Base-by-base conservation (phyloP, 2,888 invertebrate species). In the Athalia circularis region DNA sequence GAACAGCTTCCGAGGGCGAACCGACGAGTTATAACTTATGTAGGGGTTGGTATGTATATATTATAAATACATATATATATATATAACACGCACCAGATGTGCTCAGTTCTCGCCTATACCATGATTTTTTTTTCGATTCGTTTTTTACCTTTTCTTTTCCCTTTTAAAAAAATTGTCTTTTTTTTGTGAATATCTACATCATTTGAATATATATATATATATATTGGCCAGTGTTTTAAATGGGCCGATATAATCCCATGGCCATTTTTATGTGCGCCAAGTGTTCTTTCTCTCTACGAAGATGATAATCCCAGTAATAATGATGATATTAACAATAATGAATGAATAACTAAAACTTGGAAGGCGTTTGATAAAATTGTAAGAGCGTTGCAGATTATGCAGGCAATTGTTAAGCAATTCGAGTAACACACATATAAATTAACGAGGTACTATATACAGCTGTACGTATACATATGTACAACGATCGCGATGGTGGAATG, bases 181-280 rank as follows among this genome's bases (percentile, higher is more conserved):
- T 52, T 52, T 52, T 52, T 11, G 8, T 11, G 8, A 9, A 7
- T 11, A 7, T 54, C 54, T 7, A 29, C 29, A 29, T 29, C 1
- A 29, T 29, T 29, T 29, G 29, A 29, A 29, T 29, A n/a, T n/a
- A n/a, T n/a, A n/a, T n/a, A n/a, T n/a, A n/a, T n/a, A n/a, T n/a
- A 72, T 57, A 43, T 72, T 47, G 13, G 47, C 72, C 72, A 59
- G 72, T 72, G 57, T 72, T 72, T 72, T 59, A 72, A 72, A 72
- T 72, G 72, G 47, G 7, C 59, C 72, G 72, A 72, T 72, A 72
- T 72, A 72, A 72, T 72, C 72, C 72, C 45, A 7, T 4, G 57
- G 15, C 45, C 13, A 59, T 47, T 57, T 72, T 4, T 11, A 45
- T n/a, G 8, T 47, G 47, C n/a, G n/a, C 45, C 29, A 54, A 29